Base-by-base conservation (phyloP, 2,797 vertebrate genomes). In the Dipus sagitta region DNA sequence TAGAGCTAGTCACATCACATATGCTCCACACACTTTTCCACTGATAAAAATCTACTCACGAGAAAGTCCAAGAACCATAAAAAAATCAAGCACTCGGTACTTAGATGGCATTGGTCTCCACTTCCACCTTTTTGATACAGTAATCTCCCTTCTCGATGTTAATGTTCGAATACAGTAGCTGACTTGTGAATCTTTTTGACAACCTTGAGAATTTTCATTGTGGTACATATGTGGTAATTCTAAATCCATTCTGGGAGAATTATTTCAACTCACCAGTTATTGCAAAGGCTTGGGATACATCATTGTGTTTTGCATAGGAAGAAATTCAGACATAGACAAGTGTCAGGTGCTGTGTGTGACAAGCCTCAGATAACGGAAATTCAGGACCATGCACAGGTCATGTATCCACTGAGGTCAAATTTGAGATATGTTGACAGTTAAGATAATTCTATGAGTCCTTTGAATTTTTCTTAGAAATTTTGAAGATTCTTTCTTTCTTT, bases 121-220 rank as follows among this genome's bases (percentile, higher is more conserved):
- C 32, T 85, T 94, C 26, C 32, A 1, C 91, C 6, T 65, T 84
- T 83, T 86, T 86, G 62, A 76, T 82, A 58, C 0, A 65, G 42
- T 74, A 77, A 95, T 86, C 85, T 90, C 3, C 3, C 21, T 32
- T 8, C 4, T 30, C 38, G n/a, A 84, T 70, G 26, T 8, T 12
- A 64, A 75, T 79, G 70, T 76, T 92, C 24, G 85, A 86, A 82
- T 32, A 28, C 17, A 68, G 32, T 88, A 83, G 24, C 54, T 89
- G 62, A 14, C 54, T 81, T 6, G 10, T 85, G 34, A 92, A 60
- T 76, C 79, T 79, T 91, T 85, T 72, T 72, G 86, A 76, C 74
- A 92, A 86, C 86, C 28, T 26, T 38, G 77, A 87, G 34, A 82
- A 90, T 94, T 54, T 87, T 90, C 78, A 28, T 87, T 94, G 28